Evolutionary conservation across 2,797 vertebrate species (phyloP).

Genomic region (Poeciliopsis gracilis): DNA sequence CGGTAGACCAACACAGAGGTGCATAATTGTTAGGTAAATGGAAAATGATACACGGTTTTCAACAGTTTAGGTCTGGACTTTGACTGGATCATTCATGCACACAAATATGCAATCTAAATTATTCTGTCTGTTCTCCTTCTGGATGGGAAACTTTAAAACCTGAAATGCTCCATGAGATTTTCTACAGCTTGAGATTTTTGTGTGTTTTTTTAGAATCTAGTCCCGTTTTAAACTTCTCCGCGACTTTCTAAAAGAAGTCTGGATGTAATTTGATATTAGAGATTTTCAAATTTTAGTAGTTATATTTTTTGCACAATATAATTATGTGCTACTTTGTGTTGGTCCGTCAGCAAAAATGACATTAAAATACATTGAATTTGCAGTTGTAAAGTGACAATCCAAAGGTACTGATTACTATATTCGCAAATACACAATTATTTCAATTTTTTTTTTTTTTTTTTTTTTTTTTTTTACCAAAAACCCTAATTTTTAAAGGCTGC

Average conservation of each 20-base stretch:
- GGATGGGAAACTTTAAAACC: not conserved
- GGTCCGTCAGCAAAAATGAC: not conserved
- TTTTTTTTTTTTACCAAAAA: not conserved
- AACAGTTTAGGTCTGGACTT: not conserved
- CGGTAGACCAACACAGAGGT: not conserved
- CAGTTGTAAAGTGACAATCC: not conserved
- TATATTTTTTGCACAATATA: not conserved
- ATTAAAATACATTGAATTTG: not conserved
- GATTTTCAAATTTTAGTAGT: not conserved
- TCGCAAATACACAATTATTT: constrained; percentile 19
- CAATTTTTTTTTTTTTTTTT: not conserved
- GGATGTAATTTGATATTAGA: not conserved
- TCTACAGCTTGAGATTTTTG: not conserved
- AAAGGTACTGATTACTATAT: not conserved
- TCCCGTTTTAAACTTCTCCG: not conserved
- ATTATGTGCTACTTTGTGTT: not conserved
- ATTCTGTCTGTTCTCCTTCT: not conserved
- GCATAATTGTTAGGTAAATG: not conserved
- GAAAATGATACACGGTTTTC: not conserved
- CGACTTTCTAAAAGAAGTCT: not conserved
- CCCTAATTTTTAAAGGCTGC: not conserved
- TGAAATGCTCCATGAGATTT: not conserved
- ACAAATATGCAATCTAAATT: not conserved
- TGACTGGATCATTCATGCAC: not conserved
- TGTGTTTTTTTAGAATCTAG: not conserved